Evolutionary conservation across 2,797 vertebrate genomes (phyloP).

Genomic region (Aratinga solstitialis): DNA sequence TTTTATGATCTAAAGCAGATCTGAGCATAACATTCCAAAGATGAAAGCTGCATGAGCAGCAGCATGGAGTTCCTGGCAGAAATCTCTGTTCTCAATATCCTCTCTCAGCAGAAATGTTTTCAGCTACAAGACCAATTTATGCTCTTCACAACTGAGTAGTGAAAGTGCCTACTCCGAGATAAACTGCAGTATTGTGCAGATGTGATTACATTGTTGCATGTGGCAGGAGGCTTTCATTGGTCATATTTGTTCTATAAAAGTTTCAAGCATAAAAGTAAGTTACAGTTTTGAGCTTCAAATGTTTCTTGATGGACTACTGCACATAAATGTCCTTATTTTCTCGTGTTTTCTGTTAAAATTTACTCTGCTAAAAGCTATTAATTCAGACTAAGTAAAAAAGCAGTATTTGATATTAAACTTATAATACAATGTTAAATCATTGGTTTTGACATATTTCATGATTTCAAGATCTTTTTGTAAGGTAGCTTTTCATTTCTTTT

Average conservation of each 20-base stretch:
- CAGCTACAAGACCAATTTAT: neutral
- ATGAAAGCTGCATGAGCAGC: slow-evolving; percentile 21
- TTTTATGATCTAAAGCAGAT: slow-evolving; percentile 46
- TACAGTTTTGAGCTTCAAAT: neutral
- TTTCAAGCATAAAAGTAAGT: neutral
- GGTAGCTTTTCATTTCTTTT: slow-evolving; percentile 5
- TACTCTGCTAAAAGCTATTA: neutral
- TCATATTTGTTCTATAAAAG: neutral
- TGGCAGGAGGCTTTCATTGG: neutral
- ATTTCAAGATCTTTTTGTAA: neutral
- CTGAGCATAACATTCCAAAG: slow-evolving; percentile 24
- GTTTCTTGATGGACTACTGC: neutral
- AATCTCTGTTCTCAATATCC: slow-evolving; percentile 28
- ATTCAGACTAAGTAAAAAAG: neutral
- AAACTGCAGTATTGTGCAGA: neutral
- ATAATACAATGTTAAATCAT: neutral
- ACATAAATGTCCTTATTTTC: neutral
- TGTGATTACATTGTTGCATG: neutral
- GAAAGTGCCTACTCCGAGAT: neutral
- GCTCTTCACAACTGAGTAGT: neutral
- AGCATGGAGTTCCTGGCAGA: neutral
- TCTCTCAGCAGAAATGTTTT: slow-evolving; percentile 32
- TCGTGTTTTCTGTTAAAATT: neutral
- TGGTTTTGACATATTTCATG: neutral
- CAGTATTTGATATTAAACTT: neutral